Base-by-base conservation (phyloP, 2,113 vertebrate species). In the Sinocyclocheilus anshuiensis region DNA sequence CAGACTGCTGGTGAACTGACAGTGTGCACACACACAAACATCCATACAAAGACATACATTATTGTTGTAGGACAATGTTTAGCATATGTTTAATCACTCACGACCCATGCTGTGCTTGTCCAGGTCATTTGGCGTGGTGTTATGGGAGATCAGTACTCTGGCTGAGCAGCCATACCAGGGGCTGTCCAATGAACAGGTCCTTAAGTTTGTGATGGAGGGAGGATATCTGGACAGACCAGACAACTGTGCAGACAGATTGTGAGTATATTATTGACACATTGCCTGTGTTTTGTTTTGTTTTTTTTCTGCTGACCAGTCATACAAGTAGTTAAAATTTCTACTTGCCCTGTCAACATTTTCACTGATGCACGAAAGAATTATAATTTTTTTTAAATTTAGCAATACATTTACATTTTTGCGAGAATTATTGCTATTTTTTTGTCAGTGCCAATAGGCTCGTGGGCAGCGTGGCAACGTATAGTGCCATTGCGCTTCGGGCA, bases 171-270 rank as follows among this genome's bases (percentile, higher is more conserved):
- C 98, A 0, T 99, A 99, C 92, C 98, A 99, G 92, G 98, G 98
- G 0, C 94, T 99, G 86, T 99, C 98, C 79, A 99, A 99, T 0
- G 98, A 99, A 84, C 98, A 99, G 93, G 98, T 99, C 92, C 93
- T 99, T 9, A 99, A 99, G 88, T 99, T 98, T 42, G 97, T 99
- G 16, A 99, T 99, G 98, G 98, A 99, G 3, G 98, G 98, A 87
- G 97, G 97, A 2, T 96, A 90, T 90, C 94, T 99, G 92, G 97
- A 99, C 88, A 96, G 97, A 74, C 98, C 97, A 0, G 98, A 99
- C 88, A 97, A 96, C 89, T 98, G 97, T 75, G 95, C 96, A 0
- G 97, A 98, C 89, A 95, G 96, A 93, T 91, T 99, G 98, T 99
- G 90, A 97, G 98, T 97, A 69, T 12, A 33, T 45, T 29, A 39